phyloP scores from a whole-genome alignment of 2,888 invertebrate species.

The Drosophila yooni region DNA sequence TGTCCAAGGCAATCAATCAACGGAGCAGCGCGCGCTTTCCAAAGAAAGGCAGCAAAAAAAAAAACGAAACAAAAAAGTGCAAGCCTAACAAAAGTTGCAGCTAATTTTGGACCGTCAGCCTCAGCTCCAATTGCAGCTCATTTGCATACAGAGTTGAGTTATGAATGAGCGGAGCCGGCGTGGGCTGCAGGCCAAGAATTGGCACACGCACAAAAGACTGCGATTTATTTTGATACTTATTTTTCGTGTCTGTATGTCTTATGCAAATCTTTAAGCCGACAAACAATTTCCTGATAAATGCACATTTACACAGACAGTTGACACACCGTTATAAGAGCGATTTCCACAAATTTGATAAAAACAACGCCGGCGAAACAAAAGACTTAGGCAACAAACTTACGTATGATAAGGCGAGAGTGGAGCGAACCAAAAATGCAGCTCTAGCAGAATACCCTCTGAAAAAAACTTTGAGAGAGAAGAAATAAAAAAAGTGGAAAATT shows the following conservation, averaged over 20 bases:
- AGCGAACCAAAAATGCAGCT: neutral
- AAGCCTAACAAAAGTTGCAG: constrained; percentile 68
- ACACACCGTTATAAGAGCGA: constrained; percentile 62
- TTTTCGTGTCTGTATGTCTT: constrained; percentile 41
- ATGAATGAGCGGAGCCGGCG: constrained; percentile 54
- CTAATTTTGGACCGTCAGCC: constrained; percentile 57
- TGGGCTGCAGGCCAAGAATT: constrained; percentile 60
- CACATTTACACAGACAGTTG: constrained; percentile 19
- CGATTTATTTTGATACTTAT: constrained; percentile 26
- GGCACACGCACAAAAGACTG: constrained; percentile 73
- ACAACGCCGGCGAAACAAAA: constrained; percentile 57
- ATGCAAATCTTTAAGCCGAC: constrained; percentile 73
- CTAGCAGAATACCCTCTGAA: constrained; percentile 17
- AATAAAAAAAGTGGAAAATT: neutral
- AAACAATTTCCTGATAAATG: constrained; percentile 74
- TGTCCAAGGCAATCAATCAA: constrained; percentile 68
- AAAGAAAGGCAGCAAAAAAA: constrained; percentile 60
- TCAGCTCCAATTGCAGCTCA: constrained; percentile 59
- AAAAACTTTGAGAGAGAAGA: neutral
- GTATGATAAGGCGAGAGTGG: constrained; percentile 41
- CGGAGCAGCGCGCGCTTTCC: constrained; percentile 61
- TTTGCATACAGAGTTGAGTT: constrained; percentile 57
- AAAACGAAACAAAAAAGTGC: constrained; percentile 39
- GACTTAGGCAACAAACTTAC: constrained; percentile 73
- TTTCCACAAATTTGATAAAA: constrained; percentile 75